Conservation (phyloP, 2,113 vertebrate genomes). For the Orcinus orca region DNA sequence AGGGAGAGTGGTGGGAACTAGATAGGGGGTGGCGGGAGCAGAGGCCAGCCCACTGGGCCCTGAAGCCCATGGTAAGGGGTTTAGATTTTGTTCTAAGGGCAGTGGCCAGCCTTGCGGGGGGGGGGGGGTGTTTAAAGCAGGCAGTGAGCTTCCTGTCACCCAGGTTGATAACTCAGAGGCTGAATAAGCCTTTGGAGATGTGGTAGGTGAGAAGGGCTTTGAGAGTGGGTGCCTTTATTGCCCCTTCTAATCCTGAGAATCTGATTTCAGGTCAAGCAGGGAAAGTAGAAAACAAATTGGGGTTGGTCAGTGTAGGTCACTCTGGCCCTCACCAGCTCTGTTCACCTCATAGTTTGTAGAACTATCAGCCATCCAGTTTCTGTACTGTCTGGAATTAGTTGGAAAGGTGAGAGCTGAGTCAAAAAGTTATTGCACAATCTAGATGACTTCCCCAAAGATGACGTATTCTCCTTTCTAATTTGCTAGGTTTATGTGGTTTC, state of each 20-base stretch:
- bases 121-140: neutral
- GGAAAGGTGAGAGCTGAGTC: neutral
- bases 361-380: neutral
- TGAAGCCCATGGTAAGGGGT: neutral
- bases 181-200: neutral
- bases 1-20: neutral
- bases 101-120: neutral
- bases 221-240: neutral
- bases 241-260: neutral
- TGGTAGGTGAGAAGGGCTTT: neutral
- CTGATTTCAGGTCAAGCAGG: neutral
- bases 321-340: neutral
- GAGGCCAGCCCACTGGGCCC: neutral
- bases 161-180: neutral
- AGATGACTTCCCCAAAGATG: neutral
- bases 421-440: neutral
- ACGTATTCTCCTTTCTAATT: neutral
- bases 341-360: rapidly evolving
- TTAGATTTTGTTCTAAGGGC: neutral
- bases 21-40: neutral
- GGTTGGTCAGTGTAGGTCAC: neutral
- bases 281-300: neutral
- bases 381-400: neutral
- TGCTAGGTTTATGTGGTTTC: neutral
- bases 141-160: neutral